Base-by-base conservation (phyloP, 2,113 vertebrate genomes). In the Dunckerocampus dactyliophorus region DNA sequence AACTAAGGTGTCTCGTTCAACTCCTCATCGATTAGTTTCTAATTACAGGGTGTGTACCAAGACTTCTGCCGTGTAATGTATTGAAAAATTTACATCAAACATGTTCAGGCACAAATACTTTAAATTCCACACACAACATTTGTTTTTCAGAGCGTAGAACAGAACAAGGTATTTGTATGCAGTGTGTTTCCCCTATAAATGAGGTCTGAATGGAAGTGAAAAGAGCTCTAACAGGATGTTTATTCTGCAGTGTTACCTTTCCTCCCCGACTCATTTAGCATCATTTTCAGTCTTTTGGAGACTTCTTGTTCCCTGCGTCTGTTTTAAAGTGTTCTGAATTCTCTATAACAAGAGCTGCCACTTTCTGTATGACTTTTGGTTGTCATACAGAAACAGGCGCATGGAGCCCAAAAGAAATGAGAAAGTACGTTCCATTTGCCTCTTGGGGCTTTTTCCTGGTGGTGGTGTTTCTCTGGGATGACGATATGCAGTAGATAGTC, bases 311-410 rank as follows among this genome's bases (percentile, higher is more conserved):
- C 46, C 39, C 42, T 69, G 57, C 51, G n/a, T 66, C 74, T 67
- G 22, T 47, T 17, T 39, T 20, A 39, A 61, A 71, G 51, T 47
- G 3, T 42, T 39, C 20, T 9, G 15, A 43, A 43, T 63, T 53
- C 58, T 42, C 28, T 24, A 14, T 51, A 4, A 22, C 39, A 47
- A 58, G 22, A 46, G 53, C 31, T 3, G 43, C 59, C 63, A 67
- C 61, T 65, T n/a, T n/a, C n/a, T n/a, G n/a, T n/a, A n/a, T n/a
- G n/a, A n/a, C n/a, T n/a, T 55, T 76, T 52, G 31, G 45, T 76
- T 74, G 63, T 78, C 71, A 65, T 58, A 70, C 67, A 65, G 57
- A 77, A 60, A 75, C 59, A 73, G 43, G 67, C 68, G 57, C 59
- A 52, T 6, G 15, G 24, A 4, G 60, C 61, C 52, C 45, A 57